These are phyloP conservation scores for Zapus hudsonius DNA, from an alignment of 2,113 vertebrate species.

Conservation along the genomic window DNA sequence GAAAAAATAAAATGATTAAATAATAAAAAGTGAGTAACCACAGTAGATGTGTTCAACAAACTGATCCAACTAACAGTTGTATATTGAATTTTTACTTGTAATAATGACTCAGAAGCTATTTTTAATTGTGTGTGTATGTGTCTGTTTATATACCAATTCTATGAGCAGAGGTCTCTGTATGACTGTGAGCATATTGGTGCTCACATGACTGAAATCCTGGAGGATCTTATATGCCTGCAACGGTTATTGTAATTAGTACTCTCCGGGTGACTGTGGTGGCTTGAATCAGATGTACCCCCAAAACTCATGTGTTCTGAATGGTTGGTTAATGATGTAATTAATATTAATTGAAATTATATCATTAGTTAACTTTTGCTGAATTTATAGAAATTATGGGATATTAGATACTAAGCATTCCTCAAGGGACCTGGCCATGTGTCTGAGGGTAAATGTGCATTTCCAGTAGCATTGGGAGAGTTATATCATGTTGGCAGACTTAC, in stretches of 20 bases:
- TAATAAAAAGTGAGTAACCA: background rate
- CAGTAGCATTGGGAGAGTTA: too few species aligned
- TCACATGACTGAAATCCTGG: background rate
- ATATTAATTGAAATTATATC: background rate
- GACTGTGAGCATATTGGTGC: background rate
- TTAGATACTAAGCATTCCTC: too few species aligned
- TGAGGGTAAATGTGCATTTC: too few species aligned
- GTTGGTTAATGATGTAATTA: too few species aligned
- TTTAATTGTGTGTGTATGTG: background rate
- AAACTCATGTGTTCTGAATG: too few species aligned
- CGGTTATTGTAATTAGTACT: background rate
- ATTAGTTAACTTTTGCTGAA: too few species aligned
- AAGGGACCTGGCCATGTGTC: too few species aligned
- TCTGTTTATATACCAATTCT: background rate
- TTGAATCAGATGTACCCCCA: too few species aligned
- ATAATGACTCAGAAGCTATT: background rate
- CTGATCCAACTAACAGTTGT: background rate
- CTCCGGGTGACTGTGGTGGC: too few species aligned
- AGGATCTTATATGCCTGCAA: background rate
- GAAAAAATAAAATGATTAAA: constrained; percentile 86
- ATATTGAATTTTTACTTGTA: constrained; percentile 3
- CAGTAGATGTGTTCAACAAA: background rate
- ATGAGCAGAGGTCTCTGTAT: background rate
- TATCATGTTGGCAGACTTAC: too few species aligned
- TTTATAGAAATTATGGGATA: too few species aligned